Evolutionary conservation across 64 coral and sea anemone genomes (phyloP), one percentile per base, ranked within the genome.

Genomic region (Cladopsammia gracilis): DNA sequence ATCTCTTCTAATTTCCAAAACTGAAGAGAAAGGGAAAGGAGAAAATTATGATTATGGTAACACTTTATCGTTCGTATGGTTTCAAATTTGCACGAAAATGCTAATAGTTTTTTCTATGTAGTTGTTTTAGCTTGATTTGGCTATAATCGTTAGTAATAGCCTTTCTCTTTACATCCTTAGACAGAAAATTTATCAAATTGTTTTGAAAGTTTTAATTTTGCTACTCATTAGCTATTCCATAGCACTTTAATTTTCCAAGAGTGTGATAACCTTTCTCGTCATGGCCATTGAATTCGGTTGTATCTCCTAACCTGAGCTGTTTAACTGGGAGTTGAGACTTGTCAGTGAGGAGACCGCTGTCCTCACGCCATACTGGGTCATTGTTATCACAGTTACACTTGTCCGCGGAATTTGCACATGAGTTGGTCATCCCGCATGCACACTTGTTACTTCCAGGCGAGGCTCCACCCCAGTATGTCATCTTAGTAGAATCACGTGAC

Each of bases 401-500:
- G 45, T 23, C 62, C 26, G 19, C 26, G 19, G 42, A 64, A 5
- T 49, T 45, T 16, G 62, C 76, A 69, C 89, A 92, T 79, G 80
- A 61, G 43, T 84, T 75, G 16, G 53, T 85, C 70, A 67, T 92
- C 24, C 69, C 70, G 69, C 68, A 86, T 92, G 90, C 90, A 58
- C 90, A 92, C 8, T 60, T 62, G 23, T 18, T 18, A 57, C 90
- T 92, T 6, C 66, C 22, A 24, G 10, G 69, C 13, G 71, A 23
- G 18, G 81, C 80, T 62, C 90, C 90, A 14, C 90, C 89, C 89
- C 89, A 91, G 64, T 91, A 83, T 53, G 45, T 16, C 89, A 84
- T 91, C 4, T 23, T 6, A 22, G 13, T 22, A 7, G 46, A 26
- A 45, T 83, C 66, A 74, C 89, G 78, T 84, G 89, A 91, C 56